These are phyloP conservation scores for Micronycteris hirsuta DNA, from an alignment of 2,113 vertebrate species.

Conservation along the genomic window DNA sequence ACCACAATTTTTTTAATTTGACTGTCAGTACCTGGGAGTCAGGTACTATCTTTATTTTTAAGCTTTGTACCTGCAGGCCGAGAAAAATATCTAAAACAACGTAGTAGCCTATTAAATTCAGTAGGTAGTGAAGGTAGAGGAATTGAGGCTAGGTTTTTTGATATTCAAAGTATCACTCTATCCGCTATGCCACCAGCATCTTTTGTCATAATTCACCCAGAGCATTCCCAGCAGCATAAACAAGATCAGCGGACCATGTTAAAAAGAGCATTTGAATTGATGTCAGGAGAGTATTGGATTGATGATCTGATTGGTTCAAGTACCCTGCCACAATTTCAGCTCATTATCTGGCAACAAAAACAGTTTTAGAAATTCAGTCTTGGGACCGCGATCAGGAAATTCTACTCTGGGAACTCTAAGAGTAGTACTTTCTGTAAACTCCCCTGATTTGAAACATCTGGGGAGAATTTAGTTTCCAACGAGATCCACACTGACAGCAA, in stretches of 20 bases:
- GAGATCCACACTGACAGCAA: background rate
- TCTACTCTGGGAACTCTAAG: background rate
- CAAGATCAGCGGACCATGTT: background rate
- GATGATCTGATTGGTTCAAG: background rate
- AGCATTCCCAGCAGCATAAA: background rate
- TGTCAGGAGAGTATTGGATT: background rate
- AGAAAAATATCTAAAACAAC: background rate
- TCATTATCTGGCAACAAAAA: background rate
- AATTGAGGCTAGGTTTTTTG: background rate
- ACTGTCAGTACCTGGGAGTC: background rate
- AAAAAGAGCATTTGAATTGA: background rate
- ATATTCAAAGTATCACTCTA: background rate
- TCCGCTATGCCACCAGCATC: too few species aligned
- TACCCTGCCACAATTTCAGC: background rate
- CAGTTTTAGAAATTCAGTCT: background rate
- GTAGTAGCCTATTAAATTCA: background rate
- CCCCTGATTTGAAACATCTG: background rate
- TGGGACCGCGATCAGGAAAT: background rate
- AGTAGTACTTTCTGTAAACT: background rate
- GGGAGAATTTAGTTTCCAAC: background rate
- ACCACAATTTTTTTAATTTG: background rate
- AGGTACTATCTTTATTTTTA: background rate
- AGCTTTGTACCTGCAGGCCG: background rate
- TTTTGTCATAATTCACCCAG: background rate
- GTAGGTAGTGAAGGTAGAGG: background rate